These are phyloP conservation scores for Eriosoma lanigerum DNA, from an alignment of 1,140 invertebrate species.

Conservation along the genomic window DNA sequence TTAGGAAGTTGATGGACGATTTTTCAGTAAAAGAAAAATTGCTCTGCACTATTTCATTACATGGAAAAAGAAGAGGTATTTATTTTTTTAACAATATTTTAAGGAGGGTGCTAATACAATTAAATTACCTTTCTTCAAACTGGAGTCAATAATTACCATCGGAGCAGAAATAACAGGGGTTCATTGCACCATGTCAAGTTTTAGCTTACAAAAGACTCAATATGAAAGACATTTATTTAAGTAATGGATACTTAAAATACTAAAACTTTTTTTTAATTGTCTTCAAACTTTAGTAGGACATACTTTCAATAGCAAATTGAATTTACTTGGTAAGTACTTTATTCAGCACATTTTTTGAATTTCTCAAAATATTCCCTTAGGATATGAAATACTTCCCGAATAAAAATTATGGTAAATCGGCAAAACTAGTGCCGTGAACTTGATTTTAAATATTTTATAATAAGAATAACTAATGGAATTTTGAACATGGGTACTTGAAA, in stretches of 20 bases:
- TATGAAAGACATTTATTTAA: not conserved
- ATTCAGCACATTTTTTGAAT: too few relatives aligned
- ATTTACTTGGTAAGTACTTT: too few relatives aligned
- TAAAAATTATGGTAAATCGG: too few relatives aligned
- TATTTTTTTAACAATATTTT: conserved; percentile 12
- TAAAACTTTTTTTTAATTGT: too few relatives aligned
- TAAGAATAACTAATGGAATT: too few relatives aligned
- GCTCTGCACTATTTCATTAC: not conserved
- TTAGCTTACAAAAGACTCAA: not conserved
- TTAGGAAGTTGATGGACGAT: not conserved
- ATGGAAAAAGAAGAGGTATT: not conserved
- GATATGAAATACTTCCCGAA: too few relatives aligned
- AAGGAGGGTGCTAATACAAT: not conserved
- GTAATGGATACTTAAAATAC: not conserved
- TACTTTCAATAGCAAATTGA: too few relatives aligned
- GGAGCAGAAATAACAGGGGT: not conserved
- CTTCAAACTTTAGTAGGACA: too few relatives aligned
- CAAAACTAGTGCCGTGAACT: too few relatives aligned
- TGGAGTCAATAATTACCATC: not conserved
- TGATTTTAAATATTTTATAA: too few relatives aligned
- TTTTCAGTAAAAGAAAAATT: not conserved
- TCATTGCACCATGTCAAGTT: not conserved
- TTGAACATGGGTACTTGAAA: too few relatives aligned
- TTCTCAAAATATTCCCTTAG: too few relatives aligned
- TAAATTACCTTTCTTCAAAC: not conserved